These are phyloP conservation scores for Mormyrus lacerda DNA, from an alignment of 2,113 vertebrate genomes.

Conservation along the genomic window DNA sequence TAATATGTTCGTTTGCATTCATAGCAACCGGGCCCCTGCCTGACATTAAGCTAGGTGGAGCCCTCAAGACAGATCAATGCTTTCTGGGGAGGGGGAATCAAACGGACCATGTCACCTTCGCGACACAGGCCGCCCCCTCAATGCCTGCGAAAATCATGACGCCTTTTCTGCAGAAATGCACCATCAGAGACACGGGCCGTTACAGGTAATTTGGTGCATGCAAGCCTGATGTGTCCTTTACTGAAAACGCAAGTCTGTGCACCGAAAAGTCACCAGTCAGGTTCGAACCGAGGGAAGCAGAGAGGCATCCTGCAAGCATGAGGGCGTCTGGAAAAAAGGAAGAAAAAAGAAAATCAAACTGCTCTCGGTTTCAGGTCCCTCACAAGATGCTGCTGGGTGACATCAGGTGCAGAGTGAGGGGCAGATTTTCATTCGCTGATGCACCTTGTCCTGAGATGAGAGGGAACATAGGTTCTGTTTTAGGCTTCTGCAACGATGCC, in stretches of 20 bases:
- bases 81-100: background rate
- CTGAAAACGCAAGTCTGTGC: background rate
- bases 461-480: background rate
- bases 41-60: background rate
- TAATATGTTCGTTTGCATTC: background rate
- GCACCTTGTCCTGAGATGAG: background rate
- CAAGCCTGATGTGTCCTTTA: background rate
- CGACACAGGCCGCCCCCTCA: background rate
- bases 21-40: background rate
- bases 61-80: background rate
- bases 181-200: background rate
- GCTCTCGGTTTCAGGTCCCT: background rate
- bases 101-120: background rate
- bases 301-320: background rate
- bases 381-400: background rate
- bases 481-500: background rate
- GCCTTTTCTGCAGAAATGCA: background rate
- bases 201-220: background rate
- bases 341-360: background rate
- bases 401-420: background rate
- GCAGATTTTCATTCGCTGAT: background rate
- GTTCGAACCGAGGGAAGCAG: background rate
- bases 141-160: background rate
- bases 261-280: background rate
- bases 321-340: background rate